A percentile compares a stretch with the other conserved stretches of the same genome.
phyloP scores from a whole-genome alignment of 2,888 invertebrate species.

The Serripes groenlandicus region DNA sequence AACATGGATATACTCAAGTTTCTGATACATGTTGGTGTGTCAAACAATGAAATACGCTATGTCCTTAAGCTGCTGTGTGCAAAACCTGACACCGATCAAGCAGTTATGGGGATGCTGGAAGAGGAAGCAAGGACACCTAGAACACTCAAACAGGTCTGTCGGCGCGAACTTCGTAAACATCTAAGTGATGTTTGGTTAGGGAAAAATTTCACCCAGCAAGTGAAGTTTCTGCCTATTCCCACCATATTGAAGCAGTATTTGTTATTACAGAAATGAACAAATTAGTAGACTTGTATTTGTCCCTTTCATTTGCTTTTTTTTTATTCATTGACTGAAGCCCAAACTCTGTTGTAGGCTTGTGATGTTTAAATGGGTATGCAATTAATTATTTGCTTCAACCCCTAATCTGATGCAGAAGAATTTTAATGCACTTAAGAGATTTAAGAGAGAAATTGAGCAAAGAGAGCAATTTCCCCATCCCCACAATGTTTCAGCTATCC shows the following conservation, averaged over 20 bases:
- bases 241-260: conserved; percentile 77
- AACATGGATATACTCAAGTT: conserved; percentile 78
- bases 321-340: too few relatives aligned
- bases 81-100: conserved; percentile 72
- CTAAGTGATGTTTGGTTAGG: conserved; percentile 73
- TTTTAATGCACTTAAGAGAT: too few relatives aligned
- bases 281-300: too few relatives aligned
- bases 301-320: too few relatives aligned
- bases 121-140: conserved; percentile 74
- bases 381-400: too few relatives aligned
- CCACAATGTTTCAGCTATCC: too few relatives aligned
- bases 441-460: too few relatives aligned
- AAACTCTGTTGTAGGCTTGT: too few relatives aligned
- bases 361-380: too few relatives aligned
- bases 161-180: conserved; percentile 71
- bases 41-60: conserved; percentile 76
- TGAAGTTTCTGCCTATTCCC: conserved; percentile 76
- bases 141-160: conserved; percentile 77
- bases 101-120: conserved; percentile 74
- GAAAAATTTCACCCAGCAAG: conserved; percentile 75
- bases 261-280: conserved; percentile 40
- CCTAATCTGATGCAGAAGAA: too few relatives aligned
- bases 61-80: conserved; percentile 74
- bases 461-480: too few relatives aligned
- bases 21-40: conserved; percentile 76